These are phyloP conservation scores for Archivesica marissinica DNA, from an alignment of 1,140 invertebrate species.

Conservation along the genomic window DNA sequence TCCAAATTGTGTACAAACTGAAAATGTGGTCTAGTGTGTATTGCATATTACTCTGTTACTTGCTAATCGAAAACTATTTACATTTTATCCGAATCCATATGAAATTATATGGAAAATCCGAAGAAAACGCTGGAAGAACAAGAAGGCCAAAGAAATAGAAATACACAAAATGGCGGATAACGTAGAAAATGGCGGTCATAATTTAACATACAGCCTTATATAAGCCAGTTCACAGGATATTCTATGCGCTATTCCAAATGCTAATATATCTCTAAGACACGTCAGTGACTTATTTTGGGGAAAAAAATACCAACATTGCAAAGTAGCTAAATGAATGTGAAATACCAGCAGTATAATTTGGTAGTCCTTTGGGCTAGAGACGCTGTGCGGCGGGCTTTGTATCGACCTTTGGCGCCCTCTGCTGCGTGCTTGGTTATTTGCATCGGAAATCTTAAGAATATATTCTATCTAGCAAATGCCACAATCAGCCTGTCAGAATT, in stretches of 20 bases:
- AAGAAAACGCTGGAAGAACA: not conserved
- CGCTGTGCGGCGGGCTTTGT: not conserved
- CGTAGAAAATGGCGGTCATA: not conserved
- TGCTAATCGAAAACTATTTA: too few species aligned
- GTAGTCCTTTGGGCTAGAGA: slow-evolving; percentile 12
- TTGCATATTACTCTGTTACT: not conserved
- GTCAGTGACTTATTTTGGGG: too few species aligned
- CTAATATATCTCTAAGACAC: too few species aligned
- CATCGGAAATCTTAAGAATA: too few species aligned
- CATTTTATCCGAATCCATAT: too few species aligned
- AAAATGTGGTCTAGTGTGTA: not conserved
- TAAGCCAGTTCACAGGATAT: not conserved
- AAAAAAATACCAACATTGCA: not conserved
- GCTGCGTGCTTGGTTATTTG: not conserved
- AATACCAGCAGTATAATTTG: not conserved
- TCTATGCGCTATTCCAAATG: not conserved
- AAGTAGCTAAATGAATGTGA: not conserved
- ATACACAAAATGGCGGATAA: slow-evolving; percentile 33
- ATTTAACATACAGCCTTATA: not conserved
- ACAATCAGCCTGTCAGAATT: too few species aligned
- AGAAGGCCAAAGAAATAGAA: not conserved
- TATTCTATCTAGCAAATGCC: too few species aligned
- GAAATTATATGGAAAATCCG: not conserved
- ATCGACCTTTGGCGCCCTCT: slow-evolving; percentile 21
- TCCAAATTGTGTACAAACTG: not conserved